Evolutionary conservation across 2,888 invertebrate genomes (phyloP), one percentile per base, ranked within the genome.

Genomic region (Heterodera filipjevi): DNA sequence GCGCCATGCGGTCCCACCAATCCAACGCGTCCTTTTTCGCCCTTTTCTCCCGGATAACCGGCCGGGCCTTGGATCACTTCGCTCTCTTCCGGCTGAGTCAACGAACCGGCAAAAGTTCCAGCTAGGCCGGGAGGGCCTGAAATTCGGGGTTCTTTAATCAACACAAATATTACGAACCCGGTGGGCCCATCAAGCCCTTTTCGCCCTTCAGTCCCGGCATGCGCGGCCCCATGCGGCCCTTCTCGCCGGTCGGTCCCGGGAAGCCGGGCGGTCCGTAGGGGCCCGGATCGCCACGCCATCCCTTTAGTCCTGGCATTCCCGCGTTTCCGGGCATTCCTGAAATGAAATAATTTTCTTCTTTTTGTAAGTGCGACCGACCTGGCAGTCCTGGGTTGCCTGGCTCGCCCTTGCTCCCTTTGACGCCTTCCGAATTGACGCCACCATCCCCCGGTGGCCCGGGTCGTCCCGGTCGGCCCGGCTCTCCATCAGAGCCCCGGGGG

Each of bases 391-490:
- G 82, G 78, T 83, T 83, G 76, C 88, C 89, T n/a, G 84, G 83
- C 12, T 82, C 81, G 49, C 88, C 89, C 19, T 78, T 71, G 33
- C 66, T 83, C 59, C 89, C 89, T 81, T 89, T 89, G 2, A 85
- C 77, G 74, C 89, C 89, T 75, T 83, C 81, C 39, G 90, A 90
- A 77, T 90, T 90, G 78, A 89, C 85, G 32, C 90, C 90, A 22
- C 90, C 89, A 3, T 89, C 88, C 68, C 90, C 90, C 2, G 90
- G 87, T 8, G 87, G 87, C 76, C 90, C 90, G 71, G 85, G 84
- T 33, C 77, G 76, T 46, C 86, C 86, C 3, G 79, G 49, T 49
- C 81, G 76, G 72, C 86, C 86, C 27, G 82, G 79, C 33, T 77
- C 77, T 81, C 84, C 86, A 59, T 3, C 81, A n/a, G 81, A 81